Conservation (phyloP, 2,888 invertebrate genomes). For the Cantharis rufa region DNA sequence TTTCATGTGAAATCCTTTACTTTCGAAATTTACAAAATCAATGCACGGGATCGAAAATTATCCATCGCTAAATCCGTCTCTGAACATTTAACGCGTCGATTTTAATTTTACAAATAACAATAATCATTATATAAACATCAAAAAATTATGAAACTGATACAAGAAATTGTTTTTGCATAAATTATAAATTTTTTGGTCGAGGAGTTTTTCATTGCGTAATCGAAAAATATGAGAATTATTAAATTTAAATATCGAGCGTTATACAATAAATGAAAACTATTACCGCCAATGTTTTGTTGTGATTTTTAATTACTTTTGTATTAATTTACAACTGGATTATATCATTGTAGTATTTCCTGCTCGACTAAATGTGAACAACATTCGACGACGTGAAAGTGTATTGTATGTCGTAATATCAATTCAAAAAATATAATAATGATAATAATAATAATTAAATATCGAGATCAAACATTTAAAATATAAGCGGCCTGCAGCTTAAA, state of each 20-base stretch:
- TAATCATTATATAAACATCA: neutral
- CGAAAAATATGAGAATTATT: neutral
- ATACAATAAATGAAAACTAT: neutral
- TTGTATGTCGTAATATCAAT: constrained; percentile 16
- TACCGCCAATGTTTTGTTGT: neutral
- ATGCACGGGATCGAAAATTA: too few relatives aligned
- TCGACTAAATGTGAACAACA: constrained; percentile 22
- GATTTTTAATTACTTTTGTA: constrained; percentile 8
- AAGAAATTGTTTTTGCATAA: neutral
- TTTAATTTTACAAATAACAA: neutral
- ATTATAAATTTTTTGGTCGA: neutral
- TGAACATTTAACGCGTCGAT: neutral
- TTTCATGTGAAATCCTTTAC: constrained; percentile 21
- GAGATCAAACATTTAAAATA: neutral
- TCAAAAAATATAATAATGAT: constrained; percentile 4
- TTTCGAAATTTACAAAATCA: neutral
- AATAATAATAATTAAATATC: neutral
- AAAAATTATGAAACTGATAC: neutral
- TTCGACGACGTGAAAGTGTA: constrained; percentile 22
- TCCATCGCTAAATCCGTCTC: neutral
- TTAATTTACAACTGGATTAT: constrained; percentile 22
- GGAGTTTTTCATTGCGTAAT: neutral
- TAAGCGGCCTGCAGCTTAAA: neutral
- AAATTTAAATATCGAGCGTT: neutral
- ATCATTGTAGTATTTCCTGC: constrained; percentile 21